Evolutionary conservation across 2,888 invertebrate genomes (phyloP).

Genomic region (Melipona bicolor): DNA sequence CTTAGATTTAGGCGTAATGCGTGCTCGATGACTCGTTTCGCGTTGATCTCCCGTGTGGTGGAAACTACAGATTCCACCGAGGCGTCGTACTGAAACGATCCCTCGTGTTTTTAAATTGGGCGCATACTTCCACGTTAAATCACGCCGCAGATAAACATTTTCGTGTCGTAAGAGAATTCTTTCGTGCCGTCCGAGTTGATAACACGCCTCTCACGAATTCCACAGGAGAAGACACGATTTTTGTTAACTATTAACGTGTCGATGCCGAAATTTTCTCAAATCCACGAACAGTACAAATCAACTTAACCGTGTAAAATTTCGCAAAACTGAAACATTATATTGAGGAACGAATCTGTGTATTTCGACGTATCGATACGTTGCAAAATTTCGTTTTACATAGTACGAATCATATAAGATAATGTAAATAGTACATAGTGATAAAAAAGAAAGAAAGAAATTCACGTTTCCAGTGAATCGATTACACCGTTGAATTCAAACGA

Average conservation of each 20-base stretch:
- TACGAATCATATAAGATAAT: background rate
- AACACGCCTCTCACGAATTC: background rate
- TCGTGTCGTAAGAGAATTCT: background rate
- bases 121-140: conserved; percentile 26
- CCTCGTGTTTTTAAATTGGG: conserved; percentile 8
- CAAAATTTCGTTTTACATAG: background rate
- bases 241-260: background rate
- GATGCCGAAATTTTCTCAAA: too few relatives aligned
- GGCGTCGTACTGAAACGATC: conserved; percentile 18
- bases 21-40: conserved; percentile 65
- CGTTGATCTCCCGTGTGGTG: conserved; percentile 52
- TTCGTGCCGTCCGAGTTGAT: background rate
- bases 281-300: too few relatives aligned
- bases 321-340: too few relatives aligned
- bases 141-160: conserved; percentile 7
- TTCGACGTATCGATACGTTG: background rate
- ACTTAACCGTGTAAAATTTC: too few relatives aligned
- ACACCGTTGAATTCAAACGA: background rate
- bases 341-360: too few relatives aligned
- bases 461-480: background rate
- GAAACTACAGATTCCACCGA: conserved; percentile 40
- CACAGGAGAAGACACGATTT: background rate
- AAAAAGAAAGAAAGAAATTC: background rate
- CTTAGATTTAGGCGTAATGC: conserved; percentile 66
- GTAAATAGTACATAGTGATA: too few relatives aligned